Base-by-base conservation (phyloP, 30 jellyfish, hydroid and myxozoan genomes). In the Turritopsis dohrnii region DNA sequence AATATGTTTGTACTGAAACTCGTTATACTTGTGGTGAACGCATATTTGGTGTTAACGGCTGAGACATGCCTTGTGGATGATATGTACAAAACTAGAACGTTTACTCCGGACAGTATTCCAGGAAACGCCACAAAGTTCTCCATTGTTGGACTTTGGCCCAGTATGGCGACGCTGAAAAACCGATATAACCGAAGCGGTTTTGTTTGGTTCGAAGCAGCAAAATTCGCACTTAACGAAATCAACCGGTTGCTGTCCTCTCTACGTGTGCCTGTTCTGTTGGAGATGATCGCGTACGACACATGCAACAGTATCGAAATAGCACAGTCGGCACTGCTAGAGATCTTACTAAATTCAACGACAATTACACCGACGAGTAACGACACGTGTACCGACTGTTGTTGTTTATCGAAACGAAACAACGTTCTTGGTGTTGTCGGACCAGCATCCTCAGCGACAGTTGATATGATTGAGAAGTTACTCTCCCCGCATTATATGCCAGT, bases 381-480 rank as follows among this genome's bases (percentile, higher is more conserved):
- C 22, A 1, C 30, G 22, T n/a, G 28, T n/a, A 8, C 77, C 17
- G 60, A 41, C 13, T 41, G 60, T 13, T 41, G 60, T 13, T 41
- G 60, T 41, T 13, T 41, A 3, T 52, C 53, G 21, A 74, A 24
- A 29, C 54, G 41, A n/a, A 52, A 74, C 17, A 74, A 74, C 41
- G 65, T 74, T 23, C 53, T 74, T 71, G 83, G 83, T 74, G 24
- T 74, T 19, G 65, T 74, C n/a, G 83, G 83, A 23, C 83, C 83
- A 74, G 83, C 83, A 1, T 24, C 65, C n/a, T 74, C 83, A 0
- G 27, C 52, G 16, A 74, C 65, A 52, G 41, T 52, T 23, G 83
- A 26, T 23, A 18, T n/a, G 28, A 24, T 30, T 17, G 28, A 24
- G 13, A 74, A 74, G 24, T 30, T 74, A 24, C 83, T 74, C 71